These are phyloP conservation scores for Coccyzus lansbergi DNA, from an alignment of 2,797 vertebrate genomes.

Conservation along the genomic window DNA sequence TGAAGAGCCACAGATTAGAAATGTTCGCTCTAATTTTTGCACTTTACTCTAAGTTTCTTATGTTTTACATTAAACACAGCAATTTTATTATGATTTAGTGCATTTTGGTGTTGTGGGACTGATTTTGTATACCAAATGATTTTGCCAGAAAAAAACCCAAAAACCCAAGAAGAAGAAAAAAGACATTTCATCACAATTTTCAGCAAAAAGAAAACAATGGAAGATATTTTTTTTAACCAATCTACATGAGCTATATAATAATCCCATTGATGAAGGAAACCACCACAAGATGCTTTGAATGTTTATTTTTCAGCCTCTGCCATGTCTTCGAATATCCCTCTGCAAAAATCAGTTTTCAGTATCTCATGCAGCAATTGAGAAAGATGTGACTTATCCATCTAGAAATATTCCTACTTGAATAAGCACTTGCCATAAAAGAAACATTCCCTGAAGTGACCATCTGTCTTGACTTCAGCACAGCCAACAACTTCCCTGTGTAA, in stretches of 20 bases:
- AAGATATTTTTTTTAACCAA: neutral
- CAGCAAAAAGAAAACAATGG: neutral
- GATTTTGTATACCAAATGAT: constrained; percentile 4
- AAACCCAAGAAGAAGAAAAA: neutral
- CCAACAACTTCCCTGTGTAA: neutral
- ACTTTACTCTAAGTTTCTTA: constrained; percentile 67
- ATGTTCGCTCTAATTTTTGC: constrained; percentile 76
- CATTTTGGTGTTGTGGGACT: constrained; percentile 17
- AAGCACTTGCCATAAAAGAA: constrained; percentile 5
- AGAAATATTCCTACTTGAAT: constrained; percentile 27
- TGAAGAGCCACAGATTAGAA: constrained; percentile 58
- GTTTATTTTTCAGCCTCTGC: neutral
- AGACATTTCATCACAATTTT: constrained; percentile 8
- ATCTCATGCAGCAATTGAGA: neutral
- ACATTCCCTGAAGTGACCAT: constrained; percentile 34
- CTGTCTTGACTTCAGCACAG: constrained; percentile 14
- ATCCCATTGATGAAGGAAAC: neutral
- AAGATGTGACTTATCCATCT: constrained; percentile 40
- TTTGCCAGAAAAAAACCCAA: neutral
- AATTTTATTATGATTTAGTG: constrained; percentile 19
- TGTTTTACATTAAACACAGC: constrained; percentile 25
- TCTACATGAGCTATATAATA: neutral
- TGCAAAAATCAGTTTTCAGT: neutral
- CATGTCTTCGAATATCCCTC: neutral
- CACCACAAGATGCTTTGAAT: neutral